A percentile compares a stretch with the other conserved stretches of the same genome.
Conservation (phyloP, 2,113 vertebrate species). For the Grammomys surdaster region DNA sequence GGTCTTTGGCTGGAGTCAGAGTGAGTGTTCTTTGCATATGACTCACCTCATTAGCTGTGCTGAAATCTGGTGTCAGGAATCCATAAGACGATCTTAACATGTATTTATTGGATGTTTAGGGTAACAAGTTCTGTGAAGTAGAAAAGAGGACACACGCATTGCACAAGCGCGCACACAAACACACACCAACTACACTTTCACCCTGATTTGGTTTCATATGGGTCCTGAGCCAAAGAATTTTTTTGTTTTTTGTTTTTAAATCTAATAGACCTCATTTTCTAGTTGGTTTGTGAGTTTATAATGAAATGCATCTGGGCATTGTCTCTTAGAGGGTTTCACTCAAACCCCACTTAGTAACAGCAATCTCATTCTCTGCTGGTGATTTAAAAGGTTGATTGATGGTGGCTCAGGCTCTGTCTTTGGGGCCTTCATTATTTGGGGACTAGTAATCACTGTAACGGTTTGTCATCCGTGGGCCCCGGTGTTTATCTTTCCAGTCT, state of each 20-base stretch:
- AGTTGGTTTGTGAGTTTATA: constrained; percentile 40
- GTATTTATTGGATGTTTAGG: constrained; percentile 36
- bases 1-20: constrained; percentile 69
- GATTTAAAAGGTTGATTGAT: background rate
- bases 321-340: constrained; percentile 44
- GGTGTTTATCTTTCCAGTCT: background rate
- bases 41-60: constrained; percentile 81
- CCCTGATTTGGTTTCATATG: constrained; percentile 33
- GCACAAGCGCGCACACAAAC: background rate
- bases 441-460: background rate
- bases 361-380: background rate
- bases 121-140: background rate
- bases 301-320: background rate
- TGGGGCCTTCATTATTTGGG: background rate
- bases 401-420: background rate
- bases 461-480: background rate
- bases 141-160: background rate
- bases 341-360: background rate
- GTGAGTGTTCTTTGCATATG: constrained; percentile 76
- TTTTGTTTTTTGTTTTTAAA: background rate
- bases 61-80: constrained; percentile 71
- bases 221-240: constrained; percentile 30
- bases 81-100: constrained; percentile 33
- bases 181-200: background rate
- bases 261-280: constrained; percentile 22